Base-by-base conservation (phyloP, 2,113 vertebrate species). In the Picathartes gymnocephalus region DNA sequence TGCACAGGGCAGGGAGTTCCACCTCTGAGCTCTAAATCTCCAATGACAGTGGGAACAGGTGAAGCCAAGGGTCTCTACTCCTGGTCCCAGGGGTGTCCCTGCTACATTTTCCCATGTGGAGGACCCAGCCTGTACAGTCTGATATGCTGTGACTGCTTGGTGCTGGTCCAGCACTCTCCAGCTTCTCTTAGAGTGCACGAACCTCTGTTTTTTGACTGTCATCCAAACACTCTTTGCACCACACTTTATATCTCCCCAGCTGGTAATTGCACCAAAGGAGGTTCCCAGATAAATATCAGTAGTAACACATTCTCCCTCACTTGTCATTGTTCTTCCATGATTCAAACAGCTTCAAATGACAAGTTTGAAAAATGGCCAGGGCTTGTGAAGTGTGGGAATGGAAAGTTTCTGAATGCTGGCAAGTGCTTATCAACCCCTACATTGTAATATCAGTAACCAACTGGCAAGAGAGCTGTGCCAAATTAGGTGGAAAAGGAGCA, bases 371-470 rank as follows among this genome's bases (percentile, higher is more conserved):
- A 92, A 86, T 2, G 15, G 74, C 72, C 88, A 92, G 50, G n/a
- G 54, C 54, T 92, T 80, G n/a, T 69, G 53, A 90, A 92, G 88
- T 96, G 94, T 97, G 96, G 95, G 96, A 97, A 96, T 95, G 81
- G 92, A 97, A 97, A 96, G 91, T 74, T 92, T 79, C 56, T 95
- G 66, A 97, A 95, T 88, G 90, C 81, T 96, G 93, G 95, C 91
- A 95, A 94, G 35, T 48, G 65, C 61, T 96, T 96, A 95, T 96
- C 92, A 93, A 72, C 54, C 9, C 64, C 57, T 60, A 30, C 87
- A 96, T 78, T 92, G 91, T 92, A 92, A 57, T 88, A 81, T 92
- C 88, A 50, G 66, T 69, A 91, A 91, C 37, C 40, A 78, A 94
- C 69, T 95, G 92, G 80, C 88, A 92, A 86, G 9, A 77, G 72